These are phyloP conservation scores for Cariama cristata DNA, from an alignment of 2,113 vertebrate species.

Conservation along the genomic window DNA sequence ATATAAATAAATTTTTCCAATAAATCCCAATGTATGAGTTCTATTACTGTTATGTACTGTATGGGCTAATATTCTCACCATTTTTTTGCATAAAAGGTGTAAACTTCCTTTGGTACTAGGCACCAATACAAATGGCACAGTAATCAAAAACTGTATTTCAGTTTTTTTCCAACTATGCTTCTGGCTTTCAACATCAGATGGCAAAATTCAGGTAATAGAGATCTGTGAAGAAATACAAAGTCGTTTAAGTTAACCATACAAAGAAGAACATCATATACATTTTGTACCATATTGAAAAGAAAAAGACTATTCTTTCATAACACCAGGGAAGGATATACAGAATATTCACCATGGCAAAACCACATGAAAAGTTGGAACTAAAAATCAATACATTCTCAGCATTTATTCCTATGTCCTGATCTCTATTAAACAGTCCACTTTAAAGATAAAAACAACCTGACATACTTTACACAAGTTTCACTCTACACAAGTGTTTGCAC, in stretches of 20 bases:
- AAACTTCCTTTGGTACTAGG: background rate
- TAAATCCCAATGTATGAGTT: background rate
- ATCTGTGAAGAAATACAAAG: background rate
- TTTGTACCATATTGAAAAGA: background rate
- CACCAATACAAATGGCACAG: background rate
- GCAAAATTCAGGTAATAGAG: background rate
- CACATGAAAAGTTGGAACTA: background rate
- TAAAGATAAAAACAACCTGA: background rate
- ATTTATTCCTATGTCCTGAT: background rate
- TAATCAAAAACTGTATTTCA: background rate
- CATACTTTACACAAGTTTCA: background rate
- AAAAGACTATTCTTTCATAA: background rate
- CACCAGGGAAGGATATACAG: background rate
- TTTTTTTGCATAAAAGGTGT: background rate
- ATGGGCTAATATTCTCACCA: background rate
- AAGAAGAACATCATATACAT: background rate
- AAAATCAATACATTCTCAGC: background rate
- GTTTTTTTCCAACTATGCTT: background rate
- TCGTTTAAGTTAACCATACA: background rate
- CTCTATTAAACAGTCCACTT: background rate
- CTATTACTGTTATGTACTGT: fast-evolving
- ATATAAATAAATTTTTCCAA: background rate
- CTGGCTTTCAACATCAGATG: background rate
- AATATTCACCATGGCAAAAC: background rate
- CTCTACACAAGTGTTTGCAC: background rate